Conservation (phyloP, 2,113 vertebrate species). For the Micronycteris hirsuta region DNA sequence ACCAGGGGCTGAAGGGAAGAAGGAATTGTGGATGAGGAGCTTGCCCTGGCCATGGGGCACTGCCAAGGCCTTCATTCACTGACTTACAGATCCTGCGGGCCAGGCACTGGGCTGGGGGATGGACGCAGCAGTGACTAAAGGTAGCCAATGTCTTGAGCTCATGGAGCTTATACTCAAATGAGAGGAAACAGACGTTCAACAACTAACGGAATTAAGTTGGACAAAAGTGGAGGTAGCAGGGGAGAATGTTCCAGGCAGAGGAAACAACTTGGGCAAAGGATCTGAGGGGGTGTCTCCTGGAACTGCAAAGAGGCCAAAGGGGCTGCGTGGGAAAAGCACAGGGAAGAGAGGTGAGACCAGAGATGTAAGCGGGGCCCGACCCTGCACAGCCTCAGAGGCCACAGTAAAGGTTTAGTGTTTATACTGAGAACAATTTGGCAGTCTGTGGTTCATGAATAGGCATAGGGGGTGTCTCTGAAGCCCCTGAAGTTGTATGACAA, state of each 20-base stretch:
- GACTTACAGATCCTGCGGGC: not conserved
- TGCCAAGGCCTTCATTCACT: not conserved
- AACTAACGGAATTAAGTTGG: not conserved
- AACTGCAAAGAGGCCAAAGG: not conserved
- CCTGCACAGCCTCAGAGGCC: not conserved
- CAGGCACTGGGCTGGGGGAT: not conserved
- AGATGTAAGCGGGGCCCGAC: not conserved
- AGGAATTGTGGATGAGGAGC: not conserved
- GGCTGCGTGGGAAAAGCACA: not conserved
- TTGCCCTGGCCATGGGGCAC: not conserved
- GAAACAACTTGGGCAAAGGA: conserved; percentile 22
- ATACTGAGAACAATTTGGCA: not conserved
- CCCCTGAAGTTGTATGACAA: not conserved
- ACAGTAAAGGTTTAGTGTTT: not conserved
- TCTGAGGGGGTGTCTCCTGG: not conserved
- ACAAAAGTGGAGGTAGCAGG: not conserved
- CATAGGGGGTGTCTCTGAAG: not conserved
- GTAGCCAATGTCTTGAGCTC: not conserved
- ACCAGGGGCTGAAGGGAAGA: not conserved
- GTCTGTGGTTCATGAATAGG: not conserved
- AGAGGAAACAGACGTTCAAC: not conserved
- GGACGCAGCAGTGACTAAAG: not conserved
- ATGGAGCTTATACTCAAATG: not conserved
- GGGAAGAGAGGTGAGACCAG: not conserved
- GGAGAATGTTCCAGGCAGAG: not conserved